Conservation (phyloP, 2,113 vertebrate species). For the Ibidorhyncha struthersii region DNA sequence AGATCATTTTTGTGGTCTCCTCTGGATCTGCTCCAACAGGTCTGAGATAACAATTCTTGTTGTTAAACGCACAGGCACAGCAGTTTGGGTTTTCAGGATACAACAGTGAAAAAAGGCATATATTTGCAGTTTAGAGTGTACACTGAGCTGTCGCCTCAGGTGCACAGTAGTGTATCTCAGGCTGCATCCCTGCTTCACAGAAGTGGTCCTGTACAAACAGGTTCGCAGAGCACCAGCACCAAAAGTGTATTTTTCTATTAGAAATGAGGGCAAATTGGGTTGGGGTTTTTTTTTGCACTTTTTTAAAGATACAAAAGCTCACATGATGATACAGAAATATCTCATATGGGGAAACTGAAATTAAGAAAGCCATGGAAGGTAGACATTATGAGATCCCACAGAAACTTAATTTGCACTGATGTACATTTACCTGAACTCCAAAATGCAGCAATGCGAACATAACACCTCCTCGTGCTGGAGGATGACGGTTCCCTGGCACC, state of each 20-base stretch:
- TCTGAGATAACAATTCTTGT: not conserved
- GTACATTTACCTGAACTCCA: too few species aligned
- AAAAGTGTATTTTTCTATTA: not conserved
- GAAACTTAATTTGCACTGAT: not conserved
- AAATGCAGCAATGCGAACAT: too few species aligned
- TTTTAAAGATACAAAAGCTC: too few species aligned
- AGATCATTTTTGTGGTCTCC: not conserved
- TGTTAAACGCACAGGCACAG: not conserved
- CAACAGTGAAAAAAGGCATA: too few species aligned
- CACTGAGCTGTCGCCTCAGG: not conserved
- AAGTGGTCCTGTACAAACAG: not conserved
- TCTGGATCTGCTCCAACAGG: not conserved
- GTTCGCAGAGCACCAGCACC: too few species aligned
- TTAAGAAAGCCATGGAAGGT: not conserved
- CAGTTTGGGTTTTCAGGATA: not conserved
- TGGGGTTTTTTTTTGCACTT: not conserved
- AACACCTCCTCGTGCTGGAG: too few species aligned
- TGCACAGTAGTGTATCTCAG: rapidly evolving
- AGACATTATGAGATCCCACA: not conserved
- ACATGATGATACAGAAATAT: not conserved
- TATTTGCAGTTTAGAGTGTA: rapidly evolving
- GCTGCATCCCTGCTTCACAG: not conserved
- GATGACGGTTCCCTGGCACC: too few species aligned
- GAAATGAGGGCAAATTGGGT: not conserved
- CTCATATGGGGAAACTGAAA: not conserved